Evolutionary conservation across 2,797 vertebrate genomes (phyloP), one percentile per base, ranked within the genome.

Genomic region (Poecilia gillii): DNA sequence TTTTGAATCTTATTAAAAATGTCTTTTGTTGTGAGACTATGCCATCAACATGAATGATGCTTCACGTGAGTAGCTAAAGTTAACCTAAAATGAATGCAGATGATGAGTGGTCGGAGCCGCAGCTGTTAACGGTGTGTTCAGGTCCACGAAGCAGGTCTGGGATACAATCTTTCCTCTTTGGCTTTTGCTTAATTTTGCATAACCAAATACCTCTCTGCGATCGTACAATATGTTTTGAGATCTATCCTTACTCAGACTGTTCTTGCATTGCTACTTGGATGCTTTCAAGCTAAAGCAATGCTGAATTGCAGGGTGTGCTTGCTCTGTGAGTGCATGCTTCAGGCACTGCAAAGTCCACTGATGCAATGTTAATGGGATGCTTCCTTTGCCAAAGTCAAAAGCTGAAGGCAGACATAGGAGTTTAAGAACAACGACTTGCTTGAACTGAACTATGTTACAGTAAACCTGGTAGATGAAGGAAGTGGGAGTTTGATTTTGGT

Each of bases 241-340:
- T 46, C 11, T 25, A 51, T 14, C 20, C 16, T 36, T 6, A 72
- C 3, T 57, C 12, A 0, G 13, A 6, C 68, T 14, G 2, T 62
- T 36, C 18, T 31, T 51, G 16, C 14, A 28, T 41, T 51, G 31
- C 6, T 14, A n/a, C 73, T 72, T 33, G 12, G 46, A 14, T 77
- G 62, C 43, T 74, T 68, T 75, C 16, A 31, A 39, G 23, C 0
- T 36, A 73, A 36, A 68, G 31, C 75, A 72, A 75, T 81, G 77
- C 36, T 23, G 80, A 81, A 55, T 51, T 81, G 12, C 83, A 47
- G 66, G 76, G 82, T 88, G 6, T 51, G 49, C 72, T 12, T 13
- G 18, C 5, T 12, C 28, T 66, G 23, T 72, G 57, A 49, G 4
- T 18, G n/a, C 12, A 28, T 51, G 12, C 31, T 3, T 80, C 36